These are phyloP conservation scores for Acrobasis repandana DNA, from an alignment of 2,888 invertebrate genomes.

Conservation along the genomic window DNA sequence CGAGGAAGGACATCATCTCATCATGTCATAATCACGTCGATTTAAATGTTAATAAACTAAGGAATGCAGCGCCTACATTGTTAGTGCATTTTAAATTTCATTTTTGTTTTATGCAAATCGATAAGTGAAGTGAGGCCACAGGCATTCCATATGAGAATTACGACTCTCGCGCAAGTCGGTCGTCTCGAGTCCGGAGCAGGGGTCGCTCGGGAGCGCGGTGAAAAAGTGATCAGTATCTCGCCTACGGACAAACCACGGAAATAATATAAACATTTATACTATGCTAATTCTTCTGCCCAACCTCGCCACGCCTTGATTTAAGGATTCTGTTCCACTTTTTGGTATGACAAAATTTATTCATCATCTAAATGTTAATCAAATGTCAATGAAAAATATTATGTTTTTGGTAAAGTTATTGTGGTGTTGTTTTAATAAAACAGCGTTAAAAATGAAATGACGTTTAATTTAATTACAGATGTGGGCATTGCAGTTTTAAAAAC, in stretches of 20 bases:
- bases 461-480: constrained; percentile 71
- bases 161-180: constrained; percentile 62
- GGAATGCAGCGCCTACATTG: constrained; percentile 53
- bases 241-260: constrained; percentile 44
- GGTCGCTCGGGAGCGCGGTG: constrained; percentile 46
- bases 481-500: constrained; percentile 14
- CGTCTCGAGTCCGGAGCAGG: constrained; percentile 52
- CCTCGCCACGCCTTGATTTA: constrained; percentile 70
- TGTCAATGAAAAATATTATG: constrained; percentile 66
- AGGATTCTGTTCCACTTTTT: constrained; percentile 71
- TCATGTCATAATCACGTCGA: constrained; percentile 37
- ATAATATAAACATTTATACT: constrained; percentile 54
- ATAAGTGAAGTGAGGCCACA: constrained; percentile 56
- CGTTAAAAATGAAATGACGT: not conserved
- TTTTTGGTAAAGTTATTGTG: constrained; percentile 50
- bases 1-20: constrained; percentile 29
- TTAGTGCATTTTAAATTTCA: constrained; percentile 56
- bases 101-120: constrained; percentile 68
- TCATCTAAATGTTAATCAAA: constrained; percentile 74
- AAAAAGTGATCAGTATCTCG: constrained; percentile 49
- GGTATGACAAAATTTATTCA: constrained; percentile 72
- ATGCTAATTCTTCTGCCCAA: constrained; percentile 66
- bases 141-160: constrained; percentile 65
- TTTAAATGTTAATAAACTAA: constrained; percentile 54
- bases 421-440: constrained; percentile 6